Evolutionary conservation across 2,888 invertebrate species (phyloP), one percentile per base, ranked within the genome.

Genomic region (Drosophila histrio): DNA sequence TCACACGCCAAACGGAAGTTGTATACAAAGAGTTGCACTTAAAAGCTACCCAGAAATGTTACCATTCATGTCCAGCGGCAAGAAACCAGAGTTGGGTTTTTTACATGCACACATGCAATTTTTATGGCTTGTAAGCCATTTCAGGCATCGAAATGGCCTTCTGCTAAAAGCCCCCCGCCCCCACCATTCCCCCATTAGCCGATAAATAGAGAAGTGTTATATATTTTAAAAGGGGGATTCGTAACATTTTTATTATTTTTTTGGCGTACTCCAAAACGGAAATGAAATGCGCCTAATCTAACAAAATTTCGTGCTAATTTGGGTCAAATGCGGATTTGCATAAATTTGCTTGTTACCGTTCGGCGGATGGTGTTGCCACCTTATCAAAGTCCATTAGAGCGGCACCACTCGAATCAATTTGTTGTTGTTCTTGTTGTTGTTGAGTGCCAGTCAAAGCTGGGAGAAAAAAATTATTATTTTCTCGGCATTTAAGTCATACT

Each of bases 261-360:
- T 65, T 56, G 13, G 64, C 60, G 57, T 28, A 46, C 53, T 44
- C 50, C 32, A 41, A 46, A 46, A 38, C 72, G 79, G 85, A 86
- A 86, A 88, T 76, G 84, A 83, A 85, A 73, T 76, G 75, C 74
- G 68, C 88, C 77, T 80, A 87, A 89, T 89, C 88, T 89, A 77
- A 89, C 76, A 78, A 77, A 89, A 76, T 87, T 86, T 88, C 89
- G 89, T 85, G 80, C 84, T 82, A 89, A 89, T 87, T 87, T 89
- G 66, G 87, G 89, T 87, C 89, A 87, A 82, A 75, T 72, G 67
- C 72, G 89, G 87, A 89, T 87, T 89, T 89, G 80, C 87, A 89
- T 87, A 89, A 77, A 81, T 79, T 82, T 79, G 38, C 67, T 44
- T 62, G 62, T 67, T 73, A 61, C 44, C 60, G 79, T 56, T 63